Conservation (phyloP, 2,888 invertebrate genomes). For the Callinectes sapidus region DNA sequence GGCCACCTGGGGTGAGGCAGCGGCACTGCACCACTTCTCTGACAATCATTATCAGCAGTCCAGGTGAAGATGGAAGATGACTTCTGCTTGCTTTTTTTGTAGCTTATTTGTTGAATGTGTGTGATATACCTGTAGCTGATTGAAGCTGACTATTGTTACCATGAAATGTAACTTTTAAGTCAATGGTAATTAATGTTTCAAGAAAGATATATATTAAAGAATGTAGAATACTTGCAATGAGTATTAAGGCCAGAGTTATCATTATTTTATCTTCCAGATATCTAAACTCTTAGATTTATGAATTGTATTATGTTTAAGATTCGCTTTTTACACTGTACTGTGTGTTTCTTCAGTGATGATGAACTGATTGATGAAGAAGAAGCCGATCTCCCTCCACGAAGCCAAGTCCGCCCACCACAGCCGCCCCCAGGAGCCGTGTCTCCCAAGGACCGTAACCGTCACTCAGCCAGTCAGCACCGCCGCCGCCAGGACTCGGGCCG, state of each 20-base stretch:
- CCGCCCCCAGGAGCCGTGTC: neutral
- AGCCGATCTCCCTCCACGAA: constrained; percentile 18
- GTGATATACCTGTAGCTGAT: neutral
- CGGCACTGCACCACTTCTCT: constrained; percentile 51
- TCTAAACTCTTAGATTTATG: neutral
- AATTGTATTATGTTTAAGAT: neutral
- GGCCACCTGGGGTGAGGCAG: constrained; percentile 58
- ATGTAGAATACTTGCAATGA: no score
- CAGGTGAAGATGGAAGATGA: constrained; percentile 44
- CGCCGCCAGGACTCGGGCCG: constrained; percentile 50
- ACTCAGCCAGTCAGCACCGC: constrained; percentile 56
- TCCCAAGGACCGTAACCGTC: constrained; percentile 61
- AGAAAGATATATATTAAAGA: no score
- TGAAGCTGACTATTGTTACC: neutral
- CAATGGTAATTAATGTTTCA: no score
- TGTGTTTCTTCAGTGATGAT: constrained; percentile 54
- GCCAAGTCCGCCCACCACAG: constrained; percentile 44
- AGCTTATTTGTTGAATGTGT: neutral
- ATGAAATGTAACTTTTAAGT: no score
- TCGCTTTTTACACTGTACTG: neutral
- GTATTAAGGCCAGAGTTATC: no score
- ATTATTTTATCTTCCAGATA: neutral
- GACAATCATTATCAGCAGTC: constrained; percentile 61
- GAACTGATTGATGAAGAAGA: constrained; percentile 61
- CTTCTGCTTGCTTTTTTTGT: neutral